These are phyloP conservation scores for Anisognathus igniventris DNA, from an alignment of 2,797 vertebrate species.

Conservation along the genomic window DNA sequence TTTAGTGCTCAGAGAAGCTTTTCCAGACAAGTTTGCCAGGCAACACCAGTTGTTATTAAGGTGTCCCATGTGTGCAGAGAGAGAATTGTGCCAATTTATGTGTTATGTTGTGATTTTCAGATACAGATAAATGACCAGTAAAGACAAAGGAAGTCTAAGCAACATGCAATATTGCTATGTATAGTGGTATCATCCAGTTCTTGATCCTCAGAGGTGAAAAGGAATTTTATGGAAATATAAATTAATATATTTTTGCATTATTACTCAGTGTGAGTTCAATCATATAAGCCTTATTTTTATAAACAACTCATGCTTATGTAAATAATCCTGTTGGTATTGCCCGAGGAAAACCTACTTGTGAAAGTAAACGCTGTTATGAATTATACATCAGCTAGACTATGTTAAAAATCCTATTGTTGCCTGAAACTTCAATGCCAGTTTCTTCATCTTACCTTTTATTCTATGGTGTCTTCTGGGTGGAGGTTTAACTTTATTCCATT, in stretches of 20 bases:
- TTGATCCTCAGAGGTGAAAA: neutral
- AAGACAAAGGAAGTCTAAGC: neutral
- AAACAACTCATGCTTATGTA: neutral
- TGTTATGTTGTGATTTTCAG: neutral
- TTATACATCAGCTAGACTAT: neutral
- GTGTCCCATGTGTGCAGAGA: neutral
- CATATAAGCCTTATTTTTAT: neutral
- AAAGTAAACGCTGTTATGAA: neutral
- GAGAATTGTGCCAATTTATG: neutral
- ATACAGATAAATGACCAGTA: neutral
- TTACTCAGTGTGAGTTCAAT: neutral
- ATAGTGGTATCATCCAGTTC: neutral
- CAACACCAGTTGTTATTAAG: neutral
- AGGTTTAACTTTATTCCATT: neutral
- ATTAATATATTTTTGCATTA: neutral
- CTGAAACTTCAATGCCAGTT: neutral
- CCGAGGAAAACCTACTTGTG: neutral
- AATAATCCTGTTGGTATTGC: neutral
- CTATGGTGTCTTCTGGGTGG: neutral
- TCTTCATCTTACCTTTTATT: neutral
- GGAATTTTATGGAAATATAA: neutral
- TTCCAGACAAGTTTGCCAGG: neutral
- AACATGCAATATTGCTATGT: neutral
- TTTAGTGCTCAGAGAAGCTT: neutral
- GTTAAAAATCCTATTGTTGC: neutral